A percentile compares a stretch with the other conserved stretches of the same genome.
Evolutionary conservation across 2,113 vertebrate genomes (phyloP).

Genomic region (Apteryx owenii): DNA sequence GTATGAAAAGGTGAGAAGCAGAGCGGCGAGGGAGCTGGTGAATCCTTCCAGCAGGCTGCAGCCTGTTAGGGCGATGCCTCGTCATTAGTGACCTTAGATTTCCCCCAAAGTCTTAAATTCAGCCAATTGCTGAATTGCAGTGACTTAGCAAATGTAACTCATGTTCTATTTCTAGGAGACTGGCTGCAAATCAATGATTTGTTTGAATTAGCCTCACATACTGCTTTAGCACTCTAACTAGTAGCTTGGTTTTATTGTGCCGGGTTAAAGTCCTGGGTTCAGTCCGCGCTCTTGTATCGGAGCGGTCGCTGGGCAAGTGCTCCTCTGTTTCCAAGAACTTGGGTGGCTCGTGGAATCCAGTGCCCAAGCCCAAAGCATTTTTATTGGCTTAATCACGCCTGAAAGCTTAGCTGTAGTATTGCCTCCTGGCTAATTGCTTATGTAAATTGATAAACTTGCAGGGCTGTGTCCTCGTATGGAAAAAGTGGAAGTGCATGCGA

Average conservation of each 20-base stretch:
- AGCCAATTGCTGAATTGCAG: not conserved
- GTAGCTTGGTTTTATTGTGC: not conserved
- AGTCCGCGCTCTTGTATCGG: not conserved
- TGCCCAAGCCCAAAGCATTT: not conserved
- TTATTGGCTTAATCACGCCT: not conserved
- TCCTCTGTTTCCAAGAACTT: rapidly evolving
- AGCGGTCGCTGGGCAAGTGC: rapidly evolving
- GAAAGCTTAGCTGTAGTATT: not conserved
- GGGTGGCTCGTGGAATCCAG: not conserved
- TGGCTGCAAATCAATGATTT: not conserved
- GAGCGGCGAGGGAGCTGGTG: not conserved
- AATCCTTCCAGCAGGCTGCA: not conserved
- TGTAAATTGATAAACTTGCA: not conserved
- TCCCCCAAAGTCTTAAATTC: not conserved
- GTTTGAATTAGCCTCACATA: not conserved
- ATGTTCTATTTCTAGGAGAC: not conserved
- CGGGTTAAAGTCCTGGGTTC: not conserved
- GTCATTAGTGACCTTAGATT: too few species aligned
- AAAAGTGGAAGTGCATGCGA: not conserved
- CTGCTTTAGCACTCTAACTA: not conserved
- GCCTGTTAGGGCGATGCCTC: not conserved
- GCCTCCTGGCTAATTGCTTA: not conserved
- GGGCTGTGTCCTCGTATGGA: rapidly evolving
- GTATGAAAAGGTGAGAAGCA: not conserved
- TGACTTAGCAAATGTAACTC: not conserved